Evolutionary conservation across 2,113 vertebrate genomes (phyloP), one percentile per base, ranked within the genome.

Genomic region (Cromileptes altivelis): DNA sequence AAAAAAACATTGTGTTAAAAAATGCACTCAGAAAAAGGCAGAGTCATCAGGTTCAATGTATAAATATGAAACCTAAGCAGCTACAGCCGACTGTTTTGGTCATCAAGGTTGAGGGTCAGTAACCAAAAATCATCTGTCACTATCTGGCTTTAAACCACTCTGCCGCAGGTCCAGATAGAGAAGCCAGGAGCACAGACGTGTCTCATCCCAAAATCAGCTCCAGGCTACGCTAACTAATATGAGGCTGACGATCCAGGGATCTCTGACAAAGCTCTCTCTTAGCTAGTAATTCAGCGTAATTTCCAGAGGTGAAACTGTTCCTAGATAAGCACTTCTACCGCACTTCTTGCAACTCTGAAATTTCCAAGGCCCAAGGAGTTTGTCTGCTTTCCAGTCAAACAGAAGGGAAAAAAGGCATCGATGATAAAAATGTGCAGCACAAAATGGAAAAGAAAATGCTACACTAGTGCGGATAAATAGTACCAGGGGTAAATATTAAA

Each of bases 221-320:
- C 15, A 49, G 5, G 40, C 23, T 50, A 30, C 1, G 18, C 33
- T 61, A 3, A 69, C 33, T 75, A 69, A 69, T 57, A 79, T n/a
- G 19, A 70, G 30, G 25, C n/a, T 63, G 27, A 60, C n/a, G 52
- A 15, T 25, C 18, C 17, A 15, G 45, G 42, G 47, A 77, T 23
- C 49, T 70, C 60, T 50, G 70, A 58, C 65, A 69, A 75, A 72
- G 77, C 58, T 68, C 62, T 75, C 74, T 65, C 37, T 80, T 19
- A 30, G 56, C 33, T 11, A 62, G 33, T 42, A 42, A 78, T 81
- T 70, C 6, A 21, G 14, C 77, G 65, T 40, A 0, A 75, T 79
- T 88, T 62, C 70, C 57, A 81, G 78, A 49, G 14, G 53, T 56
- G 37, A 85, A 78, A 65, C 49, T 25, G 33, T 75, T 70, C 75